These are phyloP conservation scores for Anastrepha ludens DNA, from an alignment of 1,140 invertebrate species.

Conservation along the genomic window DNA sequence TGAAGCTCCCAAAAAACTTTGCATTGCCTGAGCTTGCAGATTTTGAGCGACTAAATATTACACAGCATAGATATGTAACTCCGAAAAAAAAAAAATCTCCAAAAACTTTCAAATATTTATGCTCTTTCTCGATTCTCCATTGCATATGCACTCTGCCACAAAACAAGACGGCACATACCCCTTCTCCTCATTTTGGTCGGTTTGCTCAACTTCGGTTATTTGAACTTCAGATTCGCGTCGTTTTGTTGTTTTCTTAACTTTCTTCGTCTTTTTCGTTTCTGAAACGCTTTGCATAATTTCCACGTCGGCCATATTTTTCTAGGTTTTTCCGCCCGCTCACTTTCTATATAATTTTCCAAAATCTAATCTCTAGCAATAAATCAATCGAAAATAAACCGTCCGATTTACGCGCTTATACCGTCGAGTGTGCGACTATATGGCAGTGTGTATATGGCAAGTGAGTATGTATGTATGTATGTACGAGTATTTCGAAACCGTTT, in stretches of 20 bases:
- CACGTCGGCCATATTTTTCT: constrained; percentile 86
- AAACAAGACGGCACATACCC: constrained; percentile 82
- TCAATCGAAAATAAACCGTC: constrained; percentile 34
- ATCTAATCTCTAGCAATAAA: neutral
- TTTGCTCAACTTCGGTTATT: constrained; percentile 87
- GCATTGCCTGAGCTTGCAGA: no score
- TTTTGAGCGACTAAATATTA: no score
- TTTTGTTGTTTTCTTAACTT: constrained; percentile 90
- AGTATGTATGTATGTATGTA: neutral
- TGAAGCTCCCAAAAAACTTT: no score
- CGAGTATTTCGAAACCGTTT: constrained; percentile 13
- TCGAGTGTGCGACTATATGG: neutral
- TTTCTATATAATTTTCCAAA: constrained; percentile 33
- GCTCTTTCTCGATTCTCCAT: constrained; percentile 1
- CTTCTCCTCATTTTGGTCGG: constrained; percentile 77
- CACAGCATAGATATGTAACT: no score
- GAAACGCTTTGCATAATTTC: constrained; percentile 89
- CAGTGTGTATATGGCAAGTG: neutral
- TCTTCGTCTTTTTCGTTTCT: constrained; percentile 88
- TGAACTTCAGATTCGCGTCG: constrained; percentile 87
- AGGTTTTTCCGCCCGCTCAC: neutral
- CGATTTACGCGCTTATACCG: neutral
- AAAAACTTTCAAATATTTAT: constrained; percentile 59
- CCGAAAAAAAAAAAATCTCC: constrained; percentile 61
- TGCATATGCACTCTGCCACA: constrained; percentile 41